phyloP scores from a whole-genome alignment of 37 sponge, comb jelly and placozoan genomes.

The Ianthella basta region DNA sequence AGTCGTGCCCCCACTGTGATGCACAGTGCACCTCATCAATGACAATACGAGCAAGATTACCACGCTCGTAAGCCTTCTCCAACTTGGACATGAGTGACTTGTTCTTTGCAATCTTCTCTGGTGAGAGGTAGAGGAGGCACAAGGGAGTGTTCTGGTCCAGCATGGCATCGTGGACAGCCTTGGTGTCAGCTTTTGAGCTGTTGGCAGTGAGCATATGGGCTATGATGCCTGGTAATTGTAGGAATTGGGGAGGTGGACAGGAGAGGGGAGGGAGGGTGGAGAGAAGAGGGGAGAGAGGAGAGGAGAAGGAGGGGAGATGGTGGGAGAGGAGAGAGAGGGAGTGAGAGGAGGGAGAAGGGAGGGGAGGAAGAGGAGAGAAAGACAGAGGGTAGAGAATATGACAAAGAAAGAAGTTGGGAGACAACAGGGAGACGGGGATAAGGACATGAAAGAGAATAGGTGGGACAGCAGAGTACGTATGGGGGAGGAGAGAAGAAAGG shows the following conservation, averaged over 20 bases:
- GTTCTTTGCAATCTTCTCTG: slow-evolving; percentile 89
- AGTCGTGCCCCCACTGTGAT: slow-evolving; percentile 99
- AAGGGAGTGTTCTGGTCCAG: slow-evolving; percentile 49
- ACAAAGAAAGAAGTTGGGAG: slow-evolving; percentile 20
- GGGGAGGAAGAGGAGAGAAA: not conserved
- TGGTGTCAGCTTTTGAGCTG: slow-evolving; percentile 59
- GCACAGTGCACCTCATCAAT: slow-evolving; percentile 98
- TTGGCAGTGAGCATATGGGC: slow-evolving; percentile 68
- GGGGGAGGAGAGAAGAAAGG: too few relatives aligned
- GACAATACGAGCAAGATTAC: slow-evolving; percentile 78
- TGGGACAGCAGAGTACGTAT: too few relatives aligned
- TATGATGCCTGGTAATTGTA: slow-evolving; percentile 40
- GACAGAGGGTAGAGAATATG: not conserved
- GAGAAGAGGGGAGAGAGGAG: not conserved
- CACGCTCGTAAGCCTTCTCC: slow-evolving; percentile 76
- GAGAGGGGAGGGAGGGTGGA: not conserved
- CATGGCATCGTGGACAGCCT: slow-evolving; percentile 55
- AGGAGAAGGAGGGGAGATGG: not conserved
- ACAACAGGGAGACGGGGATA: not conserved
- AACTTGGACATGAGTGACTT: slow-evolving; percentile 86
- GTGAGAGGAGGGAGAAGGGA: not conserved
- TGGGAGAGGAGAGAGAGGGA: not conserved
- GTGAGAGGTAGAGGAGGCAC: slow-evolving; percentile 90
- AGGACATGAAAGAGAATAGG: not conserved
- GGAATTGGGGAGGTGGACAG: not conserved